Conservation (phyloP, 2,113 vertebrate species). For the Proterorhinus semilunaris region DNA sequence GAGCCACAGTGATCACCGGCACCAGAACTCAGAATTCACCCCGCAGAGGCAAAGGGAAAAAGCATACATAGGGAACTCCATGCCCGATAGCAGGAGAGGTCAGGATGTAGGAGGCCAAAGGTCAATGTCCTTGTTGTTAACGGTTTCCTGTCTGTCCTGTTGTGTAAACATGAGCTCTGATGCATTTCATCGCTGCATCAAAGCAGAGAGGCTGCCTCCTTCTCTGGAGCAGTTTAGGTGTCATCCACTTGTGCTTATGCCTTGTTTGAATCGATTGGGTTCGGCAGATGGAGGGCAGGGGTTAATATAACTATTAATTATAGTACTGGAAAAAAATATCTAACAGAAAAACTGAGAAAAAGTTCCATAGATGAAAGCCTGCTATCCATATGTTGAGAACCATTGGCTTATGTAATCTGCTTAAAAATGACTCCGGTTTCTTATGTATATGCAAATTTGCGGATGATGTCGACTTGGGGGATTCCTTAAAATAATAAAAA, state of each 20-base stretch:
- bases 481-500: constrained; percentile 3
- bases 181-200: constrained; percentile 59
- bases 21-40: constrained; percentile 68
- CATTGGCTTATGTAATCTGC: too few species aligned
- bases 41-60: constrained; percentile 56
- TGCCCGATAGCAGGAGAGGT: constrained; percentile 65
- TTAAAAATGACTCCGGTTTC: too few species aligned
- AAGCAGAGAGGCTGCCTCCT: constrained; percentile 35
- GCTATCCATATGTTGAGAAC: too few species aligned
- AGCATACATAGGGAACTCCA: constrained; percentile 66
- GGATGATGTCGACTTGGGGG: not conserved
- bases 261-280: not conserved
- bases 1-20: constrained; percentile 50
- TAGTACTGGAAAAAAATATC: too few species aligned
- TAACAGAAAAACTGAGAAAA: too few species aligned
- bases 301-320: too few species aligned
- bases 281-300: not conserved
- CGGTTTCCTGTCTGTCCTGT: constrained; percentile 65
- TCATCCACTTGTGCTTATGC: constrained; percentile 5
- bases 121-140: constrained; percentile 65
- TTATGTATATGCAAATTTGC: not conserved
- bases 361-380: too few species aligned
- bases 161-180: constrained; percentile 57
- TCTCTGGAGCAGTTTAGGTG: constrained; percentile 29
- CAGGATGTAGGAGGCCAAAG: constrained; percentile 59